These are phyloP conservation scores for Carcinoscorpius rotundicauda DNA, from an alignment of 1,140 invertebrate species.

Conservation along the genomic window DNA sequence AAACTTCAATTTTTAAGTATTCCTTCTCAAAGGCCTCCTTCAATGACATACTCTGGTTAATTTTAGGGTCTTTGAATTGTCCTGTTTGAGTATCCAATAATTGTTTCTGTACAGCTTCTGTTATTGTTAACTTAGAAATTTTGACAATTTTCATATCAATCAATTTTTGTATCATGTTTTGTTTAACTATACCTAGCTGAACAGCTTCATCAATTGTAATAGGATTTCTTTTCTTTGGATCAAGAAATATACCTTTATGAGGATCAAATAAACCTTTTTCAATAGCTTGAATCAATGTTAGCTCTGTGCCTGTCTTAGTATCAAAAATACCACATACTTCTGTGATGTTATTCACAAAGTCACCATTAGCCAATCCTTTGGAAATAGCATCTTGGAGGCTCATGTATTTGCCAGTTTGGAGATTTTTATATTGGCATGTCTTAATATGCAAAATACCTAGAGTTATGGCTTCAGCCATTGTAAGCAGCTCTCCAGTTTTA, in stretches of 20 bases:
- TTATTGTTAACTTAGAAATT: conserved; percentile 45
- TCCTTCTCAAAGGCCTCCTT: conserved; percentile 38
- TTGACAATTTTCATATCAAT: conserved; percentile 15
- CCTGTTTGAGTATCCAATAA: conserved; percentile 54
- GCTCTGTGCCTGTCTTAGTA: conserved; percentile 62
- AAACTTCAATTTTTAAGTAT: conserved; percentile 30
- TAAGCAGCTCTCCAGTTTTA: conserved; percentile 30
- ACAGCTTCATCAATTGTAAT: conserved; percentile 69
- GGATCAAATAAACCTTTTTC: conserved; percentile 77
- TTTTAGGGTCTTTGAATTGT: conserved; percentile 53
- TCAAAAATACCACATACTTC: conserved; percentile 62
- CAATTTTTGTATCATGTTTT: conserved; percentile 22
- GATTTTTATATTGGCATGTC: conserved; percentile 48
- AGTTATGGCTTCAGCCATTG: conserved; percentile 38
- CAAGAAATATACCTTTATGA: conserved; percentile 49
- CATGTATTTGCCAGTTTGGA: conserved; percentile 58
- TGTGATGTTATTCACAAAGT: conserved; percentile 3
- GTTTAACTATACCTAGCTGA: conserved; percentile 37
- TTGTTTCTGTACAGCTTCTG: conserved; percentile 57
- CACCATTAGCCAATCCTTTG: conserved; percentile 55
- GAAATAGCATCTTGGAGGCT: conserved; percentile 65
- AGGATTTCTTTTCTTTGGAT: conserved; percentile 44
- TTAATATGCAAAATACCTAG: conserved; percentile 26
- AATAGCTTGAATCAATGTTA: conserved; percentile 76
- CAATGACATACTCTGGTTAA: conserved; percentile 33